phyloP scores from a whole-genome alignment of 2,113 vertebrate species.

The Lucifuga dentata region DNA sequence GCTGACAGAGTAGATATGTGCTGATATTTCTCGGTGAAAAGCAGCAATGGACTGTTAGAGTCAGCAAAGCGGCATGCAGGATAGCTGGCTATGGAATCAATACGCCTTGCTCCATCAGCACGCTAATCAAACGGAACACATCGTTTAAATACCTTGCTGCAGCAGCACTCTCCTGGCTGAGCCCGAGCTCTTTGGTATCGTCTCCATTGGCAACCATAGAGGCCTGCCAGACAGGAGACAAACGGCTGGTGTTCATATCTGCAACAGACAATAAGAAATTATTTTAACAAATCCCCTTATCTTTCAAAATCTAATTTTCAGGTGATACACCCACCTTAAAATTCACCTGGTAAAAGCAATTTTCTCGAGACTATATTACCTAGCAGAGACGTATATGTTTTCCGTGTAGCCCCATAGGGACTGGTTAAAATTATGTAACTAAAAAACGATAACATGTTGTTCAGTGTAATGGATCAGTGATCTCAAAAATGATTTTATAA shows the following conservation, averaged over 20 bases:
- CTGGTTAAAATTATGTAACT: too few species aligned
- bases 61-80: conserved; percentile 41
- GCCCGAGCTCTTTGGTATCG: conserved; percentile 84
- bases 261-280: background rate
- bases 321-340: too few species aligned
- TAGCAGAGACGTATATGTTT: too few species aligned
- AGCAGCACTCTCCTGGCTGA: conserved; percentile 89
- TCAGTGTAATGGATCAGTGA: too few species aligned
- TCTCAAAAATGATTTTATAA: too few species aligned
- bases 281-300: too few species aligned
- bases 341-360: too few species aligned
- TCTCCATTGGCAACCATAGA: conserved; percentile 91
- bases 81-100: conserved; percentile 44
- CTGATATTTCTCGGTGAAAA: conserved; percentile 13
- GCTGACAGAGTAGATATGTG: conserved; percentile 35
- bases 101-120: conserved; percentile 57
- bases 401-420: too few species aligned
- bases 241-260: conserved; percentile 88
- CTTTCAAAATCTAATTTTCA: too few species aligned
- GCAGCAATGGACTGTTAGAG: conserved; percentile 19
- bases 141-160: conserved; percentile 80
- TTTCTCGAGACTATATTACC: too few species aligned
- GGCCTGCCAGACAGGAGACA: conserved; percentile 88
- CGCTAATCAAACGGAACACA: conserved; percentile 9
- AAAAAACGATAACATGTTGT: too few species aligned